Evolutionary conservation across 2,888 invertebrate species (phyloP).

Genomic region (Mechanitis mazaeus): DNA sequence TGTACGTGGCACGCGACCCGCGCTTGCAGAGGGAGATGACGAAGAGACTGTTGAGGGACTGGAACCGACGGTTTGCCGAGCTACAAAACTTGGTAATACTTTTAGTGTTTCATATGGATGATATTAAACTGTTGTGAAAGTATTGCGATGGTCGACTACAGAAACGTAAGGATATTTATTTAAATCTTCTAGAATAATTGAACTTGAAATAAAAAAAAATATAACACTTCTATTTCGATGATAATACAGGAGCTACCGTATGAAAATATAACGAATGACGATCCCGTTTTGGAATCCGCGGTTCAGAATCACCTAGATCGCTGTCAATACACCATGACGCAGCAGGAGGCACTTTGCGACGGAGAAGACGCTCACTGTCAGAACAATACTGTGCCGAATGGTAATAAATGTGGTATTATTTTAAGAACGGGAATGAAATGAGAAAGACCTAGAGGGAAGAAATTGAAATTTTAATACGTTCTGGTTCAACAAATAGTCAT

Average conservation of each 20-base stretch:
- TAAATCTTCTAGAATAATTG: too few relatives aligned
- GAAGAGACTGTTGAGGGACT: conserved; percentile 40
- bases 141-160: too few relatives aligned
- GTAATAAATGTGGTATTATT: conserved; percentile 29
- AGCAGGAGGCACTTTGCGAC: conserved; percentile 66
- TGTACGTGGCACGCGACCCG: conserved; percentile 44
- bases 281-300: conserved; percentile 48
- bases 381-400: conserved; percentile 38
- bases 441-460: too few relatives aligned
- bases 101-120: not conserved
- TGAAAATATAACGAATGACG: conserved; percentile 48
- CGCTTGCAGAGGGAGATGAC: conserved; percentile 47
- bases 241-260: conserved; percentile 38
- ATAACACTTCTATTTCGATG: not conserved
- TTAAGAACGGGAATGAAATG: too few relatives aligned
- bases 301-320: conserved; percentile 54
- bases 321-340: conserved; percentile 61
- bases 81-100: conserved; percentile 48
- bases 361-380: conserved; percentile 51
- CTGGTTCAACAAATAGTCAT: too few relatives aligned
- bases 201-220: too few relatives aligned
- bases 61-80: conserved; percentile 54
- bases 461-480: too few relatives aligned
- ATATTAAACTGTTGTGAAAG: too few relatives aligned
- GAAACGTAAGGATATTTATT: too few relatives aligned